A percentile compares a stretch with the other conserved stretches of the same genome.
Conservation (phyloP, 2,113 vertebrate genomes). For the Sturnus vulgaris region DNA sequence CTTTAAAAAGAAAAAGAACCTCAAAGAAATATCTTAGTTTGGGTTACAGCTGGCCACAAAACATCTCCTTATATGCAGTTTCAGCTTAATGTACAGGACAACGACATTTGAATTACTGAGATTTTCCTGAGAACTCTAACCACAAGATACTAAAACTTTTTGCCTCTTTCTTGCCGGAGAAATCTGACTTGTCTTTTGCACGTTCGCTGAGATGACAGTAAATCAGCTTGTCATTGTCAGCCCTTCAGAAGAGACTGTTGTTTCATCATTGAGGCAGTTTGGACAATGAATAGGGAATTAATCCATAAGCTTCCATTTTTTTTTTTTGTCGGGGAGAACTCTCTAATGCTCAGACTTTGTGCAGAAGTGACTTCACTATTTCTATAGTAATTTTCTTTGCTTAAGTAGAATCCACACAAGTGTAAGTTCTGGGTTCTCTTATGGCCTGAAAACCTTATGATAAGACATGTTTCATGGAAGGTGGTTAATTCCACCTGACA, state of each 20-base stretch:
- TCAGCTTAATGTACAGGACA: background rate
- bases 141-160: background rate
- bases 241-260: background rate
- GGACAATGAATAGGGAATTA: background rate
- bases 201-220: background rate
- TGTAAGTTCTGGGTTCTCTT: background rate
- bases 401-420: background rate
- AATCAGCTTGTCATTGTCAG: background rate
- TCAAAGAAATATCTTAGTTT: background rate
- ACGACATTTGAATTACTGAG: background rate
- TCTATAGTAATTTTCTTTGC: background rate
- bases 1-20: background rate
- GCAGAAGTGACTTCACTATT: background rate
- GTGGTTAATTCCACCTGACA: background rate
- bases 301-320: background rate
- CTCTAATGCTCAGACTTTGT: background rate
- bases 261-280: background rate
- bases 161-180: background rate
- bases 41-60: background rate
- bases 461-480: background rate
- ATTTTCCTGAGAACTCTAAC: slow-evolving; percentile 17
- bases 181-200: background rate
- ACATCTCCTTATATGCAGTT: background rate
- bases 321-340: background rate
- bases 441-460: background rate